These are phyloP conservation scores for Sebastes vulpes DNA, from an alignment of 2,797 vertebrate species.

Conservation along the genomic window DNA sequence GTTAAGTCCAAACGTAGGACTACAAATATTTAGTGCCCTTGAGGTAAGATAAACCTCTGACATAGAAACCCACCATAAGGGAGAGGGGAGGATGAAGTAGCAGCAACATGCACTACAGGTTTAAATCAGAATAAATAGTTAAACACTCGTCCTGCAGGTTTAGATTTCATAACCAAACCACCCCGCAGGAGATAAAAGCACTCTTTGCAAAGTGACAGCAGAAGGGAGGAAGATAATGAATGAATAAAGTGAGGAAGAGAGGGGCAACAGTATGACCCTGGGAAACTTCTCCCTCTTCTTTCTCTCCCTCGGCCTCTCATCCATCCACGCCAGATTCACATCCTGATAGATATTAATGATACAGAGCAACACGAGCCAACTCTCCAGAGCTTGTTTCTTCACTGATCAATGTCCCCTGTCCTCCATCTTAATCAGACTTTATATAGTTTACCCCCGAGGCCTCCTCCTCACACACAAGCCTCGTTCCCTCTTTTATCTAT, in stretches of 20 bases:
- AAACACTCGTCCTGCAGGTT: conserved; percentile 34
- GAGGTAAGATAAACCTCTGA: not conserved
- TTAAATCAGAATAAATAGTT: conserved; percentile 14
- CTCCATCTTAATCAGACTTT: conserved; percentile 65
- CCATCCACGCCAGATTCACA: conserved; percentile 29
- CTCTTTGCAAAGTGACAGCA: conserved; percentile 30
- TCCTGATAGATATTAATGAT: conserved; percentile 68
- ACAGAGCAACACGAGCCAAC: conserved; percentile 58
- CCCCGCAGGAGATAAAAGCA: conserved; percentile 30
- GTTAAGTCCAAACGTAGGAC: not conserved
- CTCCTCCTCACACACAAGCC: conserved; percentile 9
- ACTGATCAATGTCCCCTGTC: conserved; percentile 52
- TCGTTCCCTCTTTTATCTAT: conserved; percentile 57
- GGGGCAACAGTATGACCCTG: conserved; percentile 34
- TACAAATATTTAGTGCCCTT: not conserved
- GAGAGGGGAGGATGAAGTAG: not conserved
- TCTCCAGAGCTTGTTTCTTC: conserved; percentile 41
- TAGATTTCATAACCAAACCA: conserved; percentile 34
- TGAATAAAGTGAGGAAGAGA: conserved; percentile 27
- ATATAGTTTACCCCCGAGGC: conserved; percentile 16
- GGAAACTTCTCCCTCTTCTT: conserved; percentile 18
- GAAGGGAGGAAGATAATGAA: conserved; percentile 53
- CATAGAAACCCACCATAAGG: not conserved
- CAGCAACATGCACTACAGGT: not conserved
- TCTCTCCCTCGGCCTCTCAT: conserved; percentile 20